Percentiles rank a stretch among this genome's conserved stretches.
Conservation (phyloP, 2,888 invertebrate genomes). For the Lepidochrysops patricia region DNA sequence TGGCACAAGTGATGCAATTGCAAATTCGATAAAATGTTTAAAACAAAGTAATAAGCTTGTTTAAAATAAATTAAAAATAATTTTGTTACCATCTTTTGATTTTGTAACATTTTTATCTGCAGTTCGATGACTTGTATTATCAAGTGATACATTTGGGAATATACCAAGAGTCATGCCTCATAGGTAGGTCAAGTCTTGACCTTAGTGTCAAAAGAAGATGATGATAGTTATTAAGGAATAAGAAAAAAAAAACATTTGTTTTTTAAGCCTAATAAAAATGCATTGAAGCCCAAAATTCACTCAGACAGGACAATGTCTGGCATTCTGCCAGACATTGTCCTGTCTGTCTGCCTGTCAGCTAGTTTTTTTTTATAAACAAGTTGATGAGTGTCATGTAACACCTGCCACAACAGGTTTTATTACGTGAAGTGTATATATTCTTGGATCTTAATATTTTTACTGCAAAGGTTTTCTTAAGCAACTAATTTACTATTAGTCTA, state of each 20-base stretch:
- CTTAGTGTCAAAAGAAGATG: not conserved
- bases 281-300: too few relatives aligned
- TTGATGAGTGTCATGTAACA: not conserved
- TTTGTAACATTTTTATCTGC: not conserved
- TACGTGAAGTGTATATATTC: not conserved
- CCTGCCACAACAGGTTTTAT: not conserved
- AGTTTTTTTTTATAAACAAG: not conserved
- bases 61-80: not conserved
- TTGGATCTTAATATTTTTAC: not conserved
- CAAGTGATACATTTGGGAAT: not conserved
- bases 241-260: too few relatives aligned
- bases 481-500: not conserved
- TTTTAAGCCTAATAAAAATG: too few relatives aligned
- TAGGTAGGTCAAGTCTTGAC: not conserved
- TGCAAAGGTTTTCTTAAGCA: not conserved
- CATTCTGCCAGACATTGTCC: too few relatives aligned
- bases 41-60: not conserved
- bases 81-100: too few relatives aligned
- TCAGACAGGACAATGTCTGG: too few relatives aligned
- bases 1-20: not conserved
- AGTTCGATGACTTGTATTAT: constrained; percentile 4
- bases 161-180: not conserved
- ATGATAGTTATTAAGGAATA: not conserved
- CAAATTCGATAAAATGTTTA: not conserved
- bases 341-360: too few relatives aligned